phyloP scores from a whole-genome alignment of 2,797 vertebrate genomes.

The Cryptoblepharus egeriae region DNA sequence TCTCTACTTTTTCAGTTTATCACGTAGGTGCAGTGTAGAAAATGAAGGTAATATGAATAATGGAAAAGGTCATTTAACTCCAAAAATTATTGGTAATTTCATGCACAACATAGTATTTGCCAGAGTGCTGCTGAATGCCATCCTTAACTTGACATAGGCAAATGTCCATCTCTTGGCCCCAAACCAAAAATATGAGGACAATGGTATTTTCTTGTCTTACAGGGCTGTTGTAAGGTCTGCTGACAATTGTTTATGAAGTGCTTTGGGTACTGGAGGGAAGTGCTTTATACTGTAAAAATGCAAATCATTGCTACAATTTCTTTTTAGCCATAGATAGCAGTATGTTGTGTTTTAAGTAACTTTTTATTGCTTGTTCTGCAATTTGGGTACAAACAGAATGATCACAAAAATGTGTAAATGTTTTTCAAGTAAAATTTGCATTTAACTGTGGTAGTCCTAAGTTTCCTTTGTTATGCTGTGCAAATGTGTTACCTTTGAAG shows the following conservation, averaged over 20 bases:
- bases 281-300: slow-evolving; percentile 14
- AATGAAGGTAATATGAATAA: neutral
- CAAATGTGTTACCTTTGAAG: slow-evolving; percentile 6
- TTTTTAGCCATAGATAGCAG: neutral
- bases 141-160: too few relatives aligned
- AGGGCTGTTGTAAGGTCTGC: neutral
- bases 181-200: neutral
- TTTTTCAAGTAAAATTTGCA: neutral
- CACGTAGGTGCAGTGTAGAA: neutral
- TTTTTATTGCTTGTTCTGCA: neutral
- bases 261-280: neutral
- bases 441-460: neutral
- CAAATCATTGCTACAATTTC: neutral
- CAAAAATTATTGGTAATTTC: neutral
- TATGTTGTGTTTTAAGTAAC: neutral
- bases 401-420: neutral
- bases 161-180: neutral
- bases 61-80: neutral
- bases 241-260: neutral
- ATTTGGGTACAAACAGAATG: neutral
- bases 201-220: neutral
- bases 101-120: too few relatives aligned
- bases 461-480: neutral
- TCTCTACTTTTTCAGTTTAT: neutral
- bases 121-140: neutral